These are phyloP conservation scores for Chironomus tepperi DNA, from an alignment of 1,140 invertebrate species.

Conservation along the genomic window DNA sequence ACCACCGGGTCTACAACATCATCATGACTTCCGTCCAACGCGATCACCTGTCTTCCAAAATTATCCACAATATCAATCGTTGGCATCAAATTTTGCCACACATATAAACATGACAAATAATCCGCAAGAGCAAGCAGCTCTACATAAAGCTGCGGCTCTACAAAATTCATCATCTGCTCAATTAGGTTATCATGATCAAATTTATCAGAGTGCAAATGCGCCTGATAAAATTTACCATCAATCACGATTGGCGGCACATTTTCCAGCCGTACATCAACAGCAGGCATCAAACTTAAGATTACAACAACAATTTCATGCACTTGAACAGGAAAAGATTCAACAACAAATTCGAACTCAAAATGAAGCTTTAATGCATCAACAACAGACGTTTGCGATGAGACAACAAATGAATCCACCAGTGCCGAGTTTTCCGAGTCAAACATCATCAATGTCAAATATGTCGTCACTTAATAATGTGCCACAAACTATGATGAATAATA, in stretches of 20 bases:
- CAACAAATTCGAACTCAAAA: conserved; percentile 50
- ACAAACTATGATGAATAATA: conserved; percentile 21
- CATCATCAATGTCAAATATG: conserved; percentile 36
- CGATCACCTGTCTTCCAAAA: conserved; percentile 32
- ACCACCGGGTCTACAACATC: conserved; percentile 37
- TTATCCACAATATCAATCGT: conserved; percentile 26
- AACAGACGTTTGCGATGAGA: conserved; percentile 49
- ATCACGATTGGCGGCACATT: neutral
- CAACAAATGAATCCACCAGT: conserved; percentile 43
- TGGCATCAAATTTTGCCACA: neutral
- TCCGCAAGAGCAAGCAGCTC: conserved; percentile 34
- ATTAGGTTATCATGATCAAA: conserved; percentile 37
- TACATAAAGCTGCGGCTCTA: conserved; percentile 31
- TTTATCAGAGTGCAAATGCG: conserved; percentile 22
- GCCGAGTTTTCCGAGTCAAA: conserved; percentile 44
- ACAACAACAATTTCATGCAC: conserved; percentile 45
- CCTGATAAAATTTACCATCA: conserved; percentile 31
- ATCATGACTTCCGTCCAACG: conserved; percentile 35
- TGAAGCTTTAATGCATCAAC: conserved; percentile 50
- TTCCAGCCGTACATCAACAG: conserved; percentile 32
- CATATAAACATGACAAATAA: conserved; percentile 31
- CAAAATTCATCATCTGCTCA: conserved; percentile 36
- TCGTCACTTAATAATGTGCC: conserved; percentile 26
- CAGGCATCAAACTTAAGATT: conserved; percentile 35
- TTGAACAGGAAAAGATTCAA: conserved; percentile 52